Evolutionary conservation across 2,888 invertebrate species (phyloP).

Genomic region (Oligia latruncula): DNA sequence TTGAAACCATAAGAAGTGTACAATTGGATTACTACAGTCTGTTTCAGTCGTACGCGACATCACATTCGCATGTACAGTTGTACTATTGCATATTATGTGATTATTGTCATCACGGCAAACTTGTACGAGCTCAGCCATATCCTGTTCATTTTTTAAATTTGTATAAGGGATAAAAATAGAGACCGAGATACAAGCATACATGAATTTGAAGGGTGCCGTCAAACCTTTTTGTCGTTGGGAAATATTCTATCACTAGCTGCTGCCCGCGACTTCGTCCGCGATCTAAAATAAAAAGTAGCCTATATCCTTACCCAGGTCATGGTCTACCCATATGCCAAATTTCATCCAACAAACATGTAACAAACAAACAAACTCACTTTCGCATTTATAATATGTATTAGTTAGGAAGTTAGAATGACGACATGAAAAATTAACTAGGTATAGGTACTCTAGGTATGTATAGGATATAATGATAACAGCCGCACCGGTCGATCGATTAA

Average conservation of each 20-base stretch:
- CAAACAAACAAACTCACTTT: not conserved
- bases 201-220: not conserved
- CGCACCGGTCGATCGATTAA: too few species aligned
- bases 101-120: not conserved
- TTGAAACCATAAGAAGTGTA: slow-evolving; percentile 69
- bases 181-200: not conserved
- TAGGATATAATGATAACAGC: not conserved
- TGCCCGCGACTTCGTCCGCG: too few species aligned
- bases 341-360: not conserved
- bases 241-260: not conserved
- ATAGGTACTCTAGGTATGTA: not conserved
- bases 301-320: not conserved
- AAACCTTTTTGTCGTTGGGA: not conserved
- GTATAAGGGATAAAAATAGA: not conserved
- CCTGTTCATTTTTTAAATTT: not conserved
- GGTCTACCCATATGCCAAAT: not conserved
- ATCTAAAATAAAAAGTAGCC: not conserved
- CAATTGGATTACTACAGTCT: slow-evolving; percentile 65
- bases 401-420: too few species aligned
- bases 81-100: not conserved
- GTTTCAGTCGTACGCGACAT: slow-evolving; percentile 24
- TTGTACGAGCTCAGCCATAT: not conserved
- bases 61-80: slow-evolving; percentile 29
- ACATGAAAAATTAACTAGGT: not conserved
- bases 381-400: not conserved